Evolutionary conservation across 1,140 invertebrate genomes (phyloP).

Genomic region (Diprion similis): DNA sequence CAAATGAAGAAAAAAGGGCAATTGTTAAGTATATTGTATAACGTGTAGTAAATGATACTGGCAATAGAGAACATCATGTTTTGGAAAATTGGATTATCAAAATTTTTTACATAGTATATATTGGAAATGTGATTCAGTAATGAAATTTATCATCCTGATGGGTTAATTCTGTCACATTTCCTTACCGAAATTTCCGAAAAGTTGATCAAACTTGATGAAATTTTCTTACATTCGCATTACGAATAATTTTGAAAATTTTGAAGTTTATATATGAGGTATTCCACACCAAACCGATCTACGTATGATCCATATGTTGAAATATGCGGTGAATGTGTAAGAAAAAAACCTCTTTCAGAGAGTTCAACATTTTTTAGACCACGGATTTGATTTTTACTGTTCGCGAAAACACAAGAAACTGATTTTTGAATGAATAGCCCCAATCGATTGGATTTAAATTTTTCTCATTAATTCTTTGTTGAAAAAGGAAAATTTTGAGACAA

Average conservation of each 20-base stretch:
- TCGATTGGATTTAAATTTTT: no score
- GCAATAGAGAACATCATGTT: constrained; percentile 53
- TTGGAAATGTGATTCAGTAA: not conserved
- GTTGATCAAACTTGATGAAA: no score
- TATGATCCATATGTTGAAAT: no score
- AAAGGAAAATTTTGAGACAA: no score
- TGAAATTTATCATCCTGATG: constrained; percentile 15
- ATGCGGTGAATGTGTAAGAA: no score
- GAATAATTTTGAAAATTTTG: not conserved
- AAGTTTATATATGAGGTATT: not conserved
- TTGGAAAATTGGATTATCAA: not conserved
- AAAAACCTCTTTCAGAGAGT: no score
- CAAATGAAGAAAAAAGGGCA: not conserved
- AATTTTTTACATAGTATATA: not conserved
- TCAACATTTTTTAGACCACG: no score
- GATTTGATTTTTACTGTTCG: no score
- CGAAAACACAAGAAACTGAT: no score
- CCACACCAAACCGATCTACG: no score
- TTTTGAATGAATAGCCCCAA: no score
- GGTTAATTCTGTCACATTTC: constrained; percentile 41
- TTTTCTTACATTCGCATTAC: not conserved
- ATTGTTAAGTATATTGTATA: not conserved
- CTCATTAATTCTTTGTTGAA: no score
- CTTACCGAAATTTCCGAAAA: not conserved
- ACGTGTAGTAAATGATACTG: constrained; percentile 8